phyloP scores from a whole-genome alignment of 2,113 vertebrate species.

The Orcinus orca region DNA sequence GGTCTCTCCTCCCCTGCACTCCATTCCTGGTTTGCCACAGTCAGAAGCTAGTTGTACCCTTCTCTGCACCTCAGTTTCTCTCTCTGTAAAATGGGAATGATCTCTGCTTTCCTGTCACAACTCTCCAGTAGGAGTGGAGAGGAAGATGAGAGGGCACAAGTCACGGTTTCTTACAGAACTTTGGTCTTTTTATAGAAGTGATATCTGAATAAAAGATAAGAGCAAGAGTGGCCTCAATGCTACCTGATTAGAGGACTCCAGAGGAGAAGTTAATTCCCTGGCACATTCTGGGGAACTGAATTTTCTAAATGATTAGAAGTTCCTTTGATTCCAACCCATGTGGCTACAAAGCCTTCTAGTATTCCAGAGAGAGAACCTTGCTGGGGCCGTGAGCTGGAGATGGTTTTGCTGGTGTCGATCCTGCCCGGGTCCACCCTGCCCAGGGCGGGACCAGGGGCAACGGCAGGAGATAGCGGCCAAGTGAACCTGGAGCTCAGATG shows the following conservation, averaged over 20 bases:
- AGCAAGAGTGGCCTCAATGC: neutral
- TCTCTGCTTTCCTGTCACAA: neutral
- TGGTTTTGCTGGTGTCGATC: neutral
- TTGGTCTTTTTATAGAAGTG: neutral
- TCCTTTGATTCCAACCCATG: neutral
- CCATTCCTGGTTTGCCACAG: neutral
- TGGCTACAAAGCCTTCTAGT: neutral
- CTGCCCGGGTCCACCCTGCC: neutral
- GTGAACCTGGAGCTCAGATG: neutral
- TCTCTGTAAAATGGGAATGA: neutral
- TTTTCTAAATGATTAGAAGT: neutral
- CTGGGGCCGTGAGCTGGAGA: neutral
- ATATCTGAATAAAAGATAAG: neutral
- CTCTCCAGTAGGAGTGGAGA: neutral
- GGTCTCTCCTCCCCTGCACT: neutral
- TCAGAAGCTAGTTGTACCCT: neutral
- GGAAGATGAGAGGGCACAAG: neutral
- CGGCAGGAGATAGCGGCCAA: fast-evolving
- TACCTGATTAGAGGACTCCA: neutral
- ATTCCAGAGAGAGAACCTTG: neutral
- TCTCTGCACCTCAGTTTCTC: neutral
- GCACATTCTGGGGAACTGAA: neutral
- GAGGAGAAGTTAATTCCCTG: neutral
- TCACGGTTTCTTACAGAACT: neutral
- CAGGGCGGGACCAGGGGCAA: too few relatives aligned